Evolutionary conservation across 2,797 vertebrate genomes (phyloP).

Genomic region (Basileuterus tristriatus): DNA sequence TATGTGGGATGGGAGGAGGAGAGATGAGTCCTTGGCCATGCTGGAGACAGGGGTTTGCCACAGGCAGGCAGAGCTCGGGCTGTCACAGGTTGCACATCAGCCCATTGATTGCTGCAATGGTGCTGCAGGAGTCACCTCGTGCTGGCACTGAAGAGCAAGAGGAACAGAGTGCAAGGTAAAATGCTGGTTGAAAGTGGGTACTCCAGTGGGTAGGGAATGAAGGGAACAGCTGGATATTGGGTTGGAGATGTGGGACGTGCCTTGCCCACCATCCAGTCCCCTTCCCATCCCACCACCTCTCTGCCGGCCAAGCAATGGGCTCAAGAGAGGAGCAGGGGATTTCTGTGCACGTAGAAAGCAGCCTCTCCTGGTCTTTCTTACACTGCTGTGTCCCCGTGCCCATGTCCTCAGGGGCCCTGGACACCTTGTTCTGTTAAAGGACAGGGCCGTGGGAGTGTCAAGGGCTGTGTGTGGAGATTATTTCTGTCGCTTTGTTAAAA

Average conservation of each 20-base stretch:
- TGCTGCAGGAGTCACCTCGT: background rate
- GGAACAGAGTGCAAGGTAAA: background rate
- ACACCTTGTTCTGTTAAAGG: background rate
- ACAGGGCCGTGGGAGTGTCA: background rate
- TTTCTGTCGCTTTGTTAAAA: conserved; percentile 54
- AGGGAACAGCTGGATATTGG: background rate
- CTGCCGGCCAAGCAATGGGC: background rate
- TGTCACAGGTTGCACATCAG: background rate
- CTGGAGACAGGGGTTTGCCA: background rate
- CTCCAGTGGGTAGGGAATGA: background rate
- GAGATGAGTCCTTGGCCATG: background rate
- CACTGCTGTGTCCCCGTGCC: background rate
- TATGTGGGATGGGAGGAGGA: background rate
- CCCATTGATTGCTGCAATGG: background rate
- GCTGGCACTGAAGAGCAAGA: background rate
- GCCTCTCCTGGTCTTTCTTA: background rate
- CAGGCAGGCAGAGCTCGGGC: background rate
- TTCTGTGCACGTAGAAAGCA: background rate
- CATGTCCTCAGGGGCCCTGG: accelerated
- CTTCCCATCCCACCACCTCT: accelerated
- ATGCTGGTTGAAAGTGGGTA: background rate
- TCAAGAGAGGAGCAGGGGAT: background rate
- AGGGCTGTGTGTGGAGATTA: background rate
- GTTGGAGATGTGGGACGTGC: background rate
- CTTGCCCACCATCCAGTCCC: background rate